Conservation (phyloP, 2,797 vertebrate genomes). For the Huso huso region DNA sequence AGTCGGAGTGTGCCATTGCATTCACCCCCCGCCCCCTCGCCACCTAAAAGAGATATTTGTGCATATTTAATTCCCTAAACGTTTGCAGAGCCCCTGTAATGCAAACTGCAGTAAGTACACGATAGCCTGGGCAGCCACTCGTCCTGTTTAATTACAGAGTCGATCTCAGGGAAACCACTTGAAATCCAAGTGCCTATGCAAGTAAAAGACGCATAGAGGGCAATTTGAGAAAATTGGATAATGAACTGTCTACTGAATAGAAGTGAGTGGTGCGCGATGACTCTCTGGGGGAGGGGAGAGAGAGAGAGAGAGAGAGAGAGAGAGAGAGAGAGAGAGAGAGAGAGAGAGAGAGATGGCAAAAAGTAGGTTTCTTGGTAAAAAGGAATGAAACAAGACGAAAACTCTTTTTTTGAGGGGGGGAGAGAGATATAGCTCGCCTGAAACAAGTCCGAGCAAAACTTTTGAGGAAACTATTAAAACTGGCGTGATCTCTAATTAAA, state of each 20-base stretch:
- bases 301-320: too few relatives aligned
- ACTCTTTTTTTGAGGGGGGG: too few relatives aligned
- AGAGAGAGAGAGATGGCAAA: too few relatives aligned
- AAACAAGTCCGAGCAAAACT: neutral
- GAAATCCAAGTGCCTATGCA: slow-evolving; percentile 16
- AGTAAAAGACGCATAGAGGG: slow-evolving; percentile 7
- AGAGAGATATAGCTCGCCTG: too few relatives aligned
- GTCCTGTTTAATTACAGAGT: slow-evolving; percentile 21
- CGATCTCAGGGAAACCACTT: slow-evolving; percentile 10
- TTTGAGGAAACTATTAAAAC: slow-evolving; percentile 52
- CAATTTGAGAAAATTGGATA: slow-evolving; percentile 16
- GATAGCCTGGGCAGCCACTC: slow-evolving; percentile 19
- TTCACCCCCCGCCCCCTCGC: too few relatives aligned
- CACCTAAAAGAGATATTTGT: neutral
- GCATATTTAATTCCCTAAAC: slow-evolving; percentile 20
- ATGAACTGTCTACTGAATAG: slow-evolving; percentile 6
- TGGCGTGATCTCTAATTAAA: slow-evolving; percentile 66
- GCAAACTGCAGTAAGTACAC: slow-evolving; percentile 31
- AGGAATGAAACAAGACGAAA: too few relatives aligned
- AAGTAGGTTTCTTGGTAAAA: too few relatives aligned
- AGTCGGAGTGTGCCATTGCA: too few relatives aligned
- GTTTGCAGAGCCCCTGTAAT: slow-evolving; percentile 42
- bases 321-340: too few relatives aligned
- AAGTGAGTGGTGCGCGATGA: too few relatives aligned
- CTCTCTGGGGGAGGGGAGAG: too few relatives aligned